These are phyloP conservation scores for Acrobasis consociella DNA, from an alignment of 2,888 invertebrate genomes.

Conservation along the genomic window DNA sequence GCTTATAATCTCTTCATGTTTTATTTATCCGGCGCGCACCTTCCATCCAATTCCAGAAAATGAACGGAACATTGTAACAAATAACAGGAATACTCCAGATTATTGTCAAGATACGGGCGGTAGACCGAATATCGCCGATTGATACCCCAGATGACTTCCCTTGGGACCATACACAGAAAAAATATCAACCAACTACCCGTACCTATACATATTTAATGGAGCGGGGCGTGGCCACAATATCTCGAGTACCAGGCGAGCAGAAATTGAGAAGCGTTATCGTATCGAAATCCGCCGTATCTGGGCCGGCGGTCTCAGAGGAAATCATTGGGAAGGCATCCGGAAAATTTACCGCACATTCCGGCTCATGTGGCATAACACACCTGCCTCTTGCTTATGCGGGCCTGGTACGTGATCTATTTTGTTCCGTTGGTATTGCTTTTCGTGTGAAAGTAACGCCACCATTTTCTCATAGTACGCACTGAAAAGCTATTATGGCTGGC, in stretches of 20 bases:
- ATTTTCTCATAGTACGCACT: conserved; percentile 16
- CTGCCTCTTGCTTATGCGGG: conserved; percentile 71
- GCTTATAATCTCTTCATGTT: conserved; percentile 20
- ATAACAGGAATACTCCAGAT: conserved; percentile 54
- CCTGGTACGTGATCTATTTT: conserved; percentile 72
- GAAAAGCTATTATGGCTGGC: conserved; percentile 38
- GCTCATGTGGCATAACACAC: conserved; percentile 74
- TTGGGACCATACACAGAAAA: conserved; percentile 52
- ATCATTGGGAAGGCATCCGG: conserved; percentile 90
- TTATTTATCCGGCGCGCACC: conserved; percentile 27
- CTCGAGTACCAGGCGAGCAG: conserved; percentile 65
- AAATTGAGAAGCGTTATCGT: conserved; percentile 80
- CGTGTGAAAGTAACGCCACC: conserved; percentile 31
- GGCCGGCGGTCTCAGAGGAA: conserved; percentile 87
- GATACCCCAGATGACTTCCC: conserved; percentile 68
- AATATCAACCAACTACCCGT: conserved; percentile 55
- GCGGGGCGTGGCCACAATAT: conserved; percentile 70
- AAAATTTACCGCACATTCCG: conserved; percentile 84
- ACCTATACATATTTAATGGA: conserved; percentile 71
- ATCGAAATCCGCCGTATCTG: conserved; percentile 81
- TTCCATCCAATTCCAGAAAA: conserved; percentile 42
- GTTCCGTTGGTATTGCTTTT: conserved; percentile 53
- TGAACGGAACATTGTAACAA: conserved; percentile 39
- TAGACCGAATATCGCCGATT: conserved; percentile 65
- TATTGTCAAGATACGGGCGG: conserved; percentile 61